Base-by-base conservation (phyloP, 2,888 invertebrate genomes). In the Nesidiocoris tenuis region DNA sequence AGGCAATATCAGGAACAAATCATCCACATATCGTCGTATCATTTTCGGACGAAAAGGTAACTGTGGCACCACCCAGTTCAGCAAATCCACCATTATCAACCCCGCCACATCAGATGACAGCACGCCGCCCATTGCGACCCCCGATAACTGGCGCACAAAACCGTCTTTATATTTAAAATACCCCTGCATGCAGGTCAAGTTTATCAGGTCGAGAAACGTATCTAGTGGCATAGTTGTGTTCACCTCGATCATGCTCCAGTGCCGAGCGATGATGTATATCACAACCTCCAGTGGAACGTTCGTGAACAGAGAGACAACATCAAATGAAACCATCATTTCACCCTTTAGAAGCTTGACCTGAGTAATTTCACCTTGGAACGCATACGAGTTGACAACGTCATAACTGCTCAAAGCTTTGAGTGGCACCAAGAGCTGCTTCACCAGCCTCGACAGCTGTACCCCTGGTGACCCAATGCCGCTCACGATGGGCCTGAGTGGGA, bases 1-100 rank as follows among this genome's bases (percentile, higher is more conserved):
- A n/a, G n/a, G n/a, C n/a, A n/a, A n/a, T n/a, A n/a, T n/a, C n/a
- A n/a, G n/a, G n/a, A n/a, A n/a, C n/a, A n/a, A n/a, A n/a, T n/a
- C n/a, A n/a, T n/a, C n/a, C n/a, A n/a, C n/a, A n/a, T n/a, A n/a
- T n/a, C n/a, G n/a, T n/a, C 1, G 61, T 5, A 7, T 21, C 21
- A 18, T 61, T 22, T 2, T 19, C 19, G 9, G 61, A 61, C 9
- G 22, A 16, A 9, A 61, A 9, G 16, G 21, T 22, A 61, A 23
- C 64, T 25, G 25, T 64, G 17, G 64, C 64, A 24, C 64, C 17
- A n/a, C n/a, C n/a, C n/a, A n/a, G n/a, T n/a, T n/a, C n/a, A n/a
- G n/a, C n/a, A n/a, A n/a, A n/a, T n/a, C n/a, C n/a, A n/a, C n/a
- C n/a, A n/a, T n/a, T n/a, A n/a, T n/a, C n/a, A n/a, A n/a, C n/a